Evolutionary conservation across 2,888 invertebrate species (phyloP).

Genomic region (Phalera bucephala): DNA sequence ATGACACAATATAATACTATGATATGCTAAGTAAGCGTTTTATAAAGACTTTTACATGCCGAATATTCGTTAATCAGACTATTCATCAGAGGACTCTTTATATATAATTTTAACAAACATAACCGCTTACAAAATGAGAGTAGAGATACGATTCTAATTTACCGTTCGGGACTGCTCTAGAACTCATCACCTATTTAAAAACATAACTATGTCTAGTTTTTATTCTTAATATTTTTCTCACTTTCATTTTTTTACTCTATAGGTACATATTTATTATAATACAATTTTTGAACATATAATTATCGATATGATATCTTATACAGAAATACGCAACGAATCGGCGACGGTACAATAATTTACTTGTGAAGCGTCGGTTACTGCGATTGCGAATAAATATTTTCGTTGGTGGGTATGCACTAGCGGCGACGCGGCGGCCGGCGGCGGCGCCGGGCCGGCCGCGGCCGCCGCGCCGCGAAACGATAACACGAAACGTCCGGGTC

Average conservation of each 20-base stretch:
- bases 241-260: constrained; percentile 80
- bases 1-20: constrained; percentile 84
- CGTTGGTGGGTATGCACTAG: constrained; percentile 61
- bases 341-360: constrained; percentile 75
- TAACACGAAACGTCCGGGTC: constrained; percentile 34
- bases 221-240: constrained; percentile 81
- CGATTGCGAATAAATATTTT: constrained; percentile 74
- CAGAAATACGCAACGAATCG: constrained; percentile 78
- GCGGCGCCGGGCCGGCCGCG: constrained; percentile 18
- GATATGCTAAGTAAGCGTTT: constrained; percentile 84
- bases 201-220: constrained; percentile 78
- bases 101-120: constrained; percentile 82
- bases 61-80: constrained; percentile 83
- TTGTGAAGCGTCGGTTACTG: constrained; percentile 75
- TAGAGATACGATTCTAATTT: constrained; percentile 66
- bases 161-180: constrained; percentile 68
- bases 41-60: constrained; percentile 83
- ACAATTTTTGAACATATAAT: constrained; percentile 82
- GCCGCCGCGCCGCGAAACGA: constrained; percentile 28
- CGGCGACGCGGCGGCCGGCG: constrained; percentile 18
- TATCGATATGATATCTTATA: constrained; percentile 81
- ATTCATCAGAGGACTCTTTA: constrained; percentile 82
- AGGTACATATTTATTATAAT: constrained; percentile 80
- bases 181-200: constrained; percentile 73
- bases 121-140: constrained; percentile 80